phyloP scores from a whole-genome alignment of 2,113 vertebrate genomes.

The western clawed frog (Xenopus tropicalis) region DNA sequence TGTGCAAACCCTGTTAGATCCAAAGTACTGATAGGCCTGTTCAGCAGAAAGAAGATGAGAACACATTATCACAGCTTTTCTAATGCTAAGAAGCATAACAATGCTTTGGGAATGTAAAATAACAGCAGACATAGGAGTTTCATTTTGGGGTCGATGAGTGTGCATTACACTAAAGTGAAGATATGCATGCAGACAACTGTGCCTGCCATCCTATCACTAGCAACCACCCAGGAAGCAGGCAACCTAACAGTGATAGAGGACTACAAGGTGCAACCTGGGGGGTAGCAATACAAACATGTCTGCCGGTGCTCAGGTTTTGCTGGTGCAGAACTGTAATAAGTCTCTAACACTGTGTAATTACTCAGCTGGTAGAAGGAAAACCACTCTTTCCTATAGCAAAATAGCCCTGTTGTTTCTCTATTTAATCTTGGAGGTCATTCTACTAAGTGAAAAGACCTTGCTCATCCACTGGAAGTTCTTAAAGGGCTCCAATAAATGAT shows the following conservation, averaged over 20 bases:
- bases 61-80: background rate
- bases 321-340: conserved; percentile 19
- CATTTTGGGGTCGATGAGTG: no score
- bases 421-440: no score
- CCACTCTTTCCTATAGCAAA: background rate
- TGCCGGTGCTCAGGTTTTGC: conserved; percentile 22
- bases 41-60: background rate
- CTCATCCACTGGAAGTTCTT: no score
- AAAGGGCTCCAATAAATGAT: background rate
- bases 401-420: no score
- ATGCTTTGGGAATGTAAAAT: background rate
- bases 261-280: background rate
- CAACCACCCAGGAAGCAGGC: background rate
- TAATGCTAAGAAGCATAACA: background rate
- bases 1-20: no score
- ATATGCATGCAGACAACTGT: background rate
- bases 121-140: background rate
- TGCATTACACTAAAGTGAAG: background rate
- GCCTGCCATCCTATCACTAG: background rate
- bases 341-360: conserved; percentile 2
- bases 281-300: conserved; percentile 5
- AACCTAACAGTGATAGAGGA: background rate
- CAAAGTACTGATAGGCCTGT: no score
- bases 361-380: conserved; percentile 31
- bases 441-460: no score